Conservation (phyloP, 2,113 vertebrate species). For the Leptocoma aspasia region DNA sequence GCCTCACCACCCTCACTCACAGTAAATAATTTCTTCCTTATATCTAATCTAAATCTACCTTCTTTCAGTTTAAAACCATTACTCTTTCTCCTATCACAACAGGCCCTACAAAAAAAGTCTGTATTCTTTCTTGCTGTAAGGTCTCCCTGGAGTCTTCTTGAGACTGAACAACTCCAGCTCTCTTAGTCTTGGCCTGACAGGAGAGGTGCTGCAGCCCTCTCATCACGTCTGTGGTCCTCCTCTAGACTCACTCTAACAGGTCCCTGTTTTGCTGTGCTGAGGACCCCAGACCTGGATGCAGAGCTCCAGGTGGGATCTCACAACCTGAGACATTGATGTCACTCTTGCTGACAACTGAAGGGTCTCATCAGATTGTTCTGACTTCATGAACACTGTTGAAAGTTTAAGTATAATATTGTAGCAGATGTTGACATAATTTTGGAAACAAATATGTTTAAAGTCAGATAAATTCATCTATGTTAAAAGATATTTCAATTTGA, state of each 20-base stretch:
- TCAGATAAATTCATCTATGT: background rate
- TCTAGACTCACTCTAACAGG: background rate
- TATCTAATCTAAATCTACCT: background rate
- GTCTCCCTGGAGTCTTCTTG: background rate
- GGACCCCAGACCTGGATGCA: background rate
- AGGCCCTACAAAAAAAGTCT: background rate
- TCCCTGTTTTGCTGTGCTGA: background rate
- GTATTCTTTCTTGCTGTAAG: background rate
- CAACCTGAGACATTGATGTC: background rate
- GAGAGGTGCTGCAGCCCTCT: background rate
- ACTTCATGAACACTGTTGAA: background rate
- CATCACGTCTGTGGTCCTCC: background rate
- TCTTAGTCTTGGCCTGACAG: background rate
- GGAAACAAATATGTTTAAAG: background rate
- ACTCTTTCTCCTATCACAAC: background rate
- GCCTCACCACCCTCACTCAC: background rate
- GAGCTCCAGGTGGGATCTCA: background rate
- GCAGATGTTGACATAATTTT: background rate
- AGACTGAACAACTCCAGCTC: background rate
- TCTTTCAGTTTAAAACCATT: background rate
- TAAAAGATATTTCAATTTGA: background rate
- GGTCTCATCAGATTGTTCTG: background rate
- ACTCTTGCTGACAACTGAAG: background rate
- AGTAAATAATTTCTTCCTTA: background rate
- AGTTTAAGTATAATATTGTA: background rate